Percentiles rank a stretch among this genome's conserved stretches.
These are phyloP conservation scores for Cydia fagiglandana DNA, from an alignment of 1,140 invertebrate species.

Conservation along the genomic window DNA sequence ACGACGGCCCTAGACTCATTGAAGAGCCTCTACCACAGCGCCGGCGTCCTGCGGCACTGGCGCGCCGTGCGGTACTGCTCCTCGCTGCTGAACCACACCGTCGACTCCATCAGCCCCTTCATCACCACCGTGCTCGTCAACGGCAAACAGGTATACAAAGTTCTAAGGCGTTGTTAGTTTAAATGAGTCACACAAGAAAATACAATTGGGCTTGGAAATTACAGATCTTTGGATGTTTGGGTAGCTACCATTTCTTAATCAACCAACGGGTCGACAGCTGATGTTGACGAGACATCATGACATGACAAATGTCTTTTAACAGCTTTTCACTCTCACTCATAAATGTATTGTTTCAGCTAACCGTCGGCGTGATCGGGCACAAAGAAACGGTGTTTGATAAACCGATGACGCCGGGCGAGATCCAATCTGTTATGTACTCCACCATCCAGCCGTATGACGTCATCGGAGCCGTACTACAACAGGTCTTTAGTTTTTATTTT, in stretches of 20 bases:
- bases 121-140: slow-evolving; percentile 98
- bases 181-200: too few relatives aligned
- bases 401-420: slow-evolving; percentile 96
- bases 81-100: slow-evolving; percentile 94
- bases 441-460: slow-evolving; percentile 93
- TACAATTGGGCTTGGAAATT: too few relatives aligned
- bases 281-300: too few relatives aligned
- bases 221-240: too few relatives aligned
- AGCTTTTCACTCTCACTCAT: not conserved
- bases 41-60: slow-evolving; percentile 95
- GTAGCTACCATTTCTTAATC: too few relatives aligned
- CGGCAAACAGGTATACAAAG: slow-evolving; percentile 91
- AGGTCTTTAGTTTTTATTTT: slow-evolving; percentile 83
- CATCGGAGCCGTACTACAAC: slow-evolving; percentile 97
- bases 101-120: slow-evolving; percentile 98
- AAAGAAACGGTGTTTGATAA: slow-evolving; percentile 98
- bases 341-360: slow-evolving; percentile 82
- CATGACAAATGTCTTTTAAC: too few relatives aligned
- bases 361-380: slow-evolving; percentile 95
- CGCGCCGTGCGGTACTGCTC: slow-evolving; percentile 96
- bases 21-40: slow-evolving; percentile 89
- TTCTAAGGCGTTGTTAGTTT: too few relatives aligned
- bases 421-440: slow-evolving; percentile 91
- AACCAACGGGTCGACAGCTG: too few relatives aligned
- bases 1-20: slow-evolving; percentile 86